Conservation (phyloP, 2,797 vertebrate species). For the Tarsius wallacei region DNA sequence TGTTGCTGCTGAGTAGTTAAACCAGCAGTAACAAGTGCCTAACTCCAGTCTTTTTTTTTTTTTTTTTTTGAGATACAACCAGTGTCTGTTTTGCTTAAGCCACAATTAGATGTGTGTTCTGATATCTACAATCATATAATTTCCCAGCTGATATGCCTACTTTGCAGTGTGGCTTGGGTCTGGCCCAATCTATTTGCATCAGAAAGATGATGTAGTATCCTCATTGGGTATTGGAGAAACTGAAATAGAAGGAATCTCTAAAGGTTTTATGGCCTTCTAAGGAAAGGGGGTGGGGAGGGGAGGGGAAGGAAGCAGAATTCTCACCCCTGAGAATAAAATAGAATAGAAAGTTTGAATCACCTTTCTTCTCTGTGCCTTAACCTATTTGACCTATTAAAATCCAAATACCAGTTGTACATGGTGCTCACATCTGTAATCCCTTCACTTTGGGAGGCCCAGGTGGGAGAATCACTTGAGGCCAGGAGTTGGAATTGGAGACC, state of each 20-base stretch:
- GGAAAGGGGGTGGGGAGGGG: neutral
- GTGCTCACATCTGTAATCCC: too few relatives aligned
- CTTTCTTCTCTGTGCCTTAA: neutral
- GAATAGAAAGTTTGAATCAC: neutral
- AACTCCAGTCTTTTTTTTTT: neutral
- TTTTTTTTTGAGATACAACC: neutral
- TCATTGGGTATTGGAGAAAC: neutral
- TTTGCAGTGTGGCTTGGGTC: neutral
- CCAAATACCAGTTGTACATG: neutral
- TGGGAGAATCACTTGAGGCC: too few relatives aligned
- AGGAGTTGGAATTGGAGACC: too few relatives aligned
- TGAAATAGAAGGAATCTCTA: constrained; percentile 4
- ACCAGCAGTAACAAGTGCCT: neutral
- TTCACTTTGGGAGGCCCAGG: too few relatives aligned
- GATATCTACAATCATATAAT: neutral
- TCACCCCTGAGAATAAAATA: neutral
- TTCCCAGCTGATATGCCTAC: neutral
- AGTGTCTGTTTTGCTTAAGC: neutral
- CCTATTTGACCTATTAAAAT: neutral
- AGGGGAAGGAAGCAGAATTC: neutral
- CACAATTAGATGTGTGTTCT: neutral
- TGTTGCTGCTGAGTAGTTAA: neutral
- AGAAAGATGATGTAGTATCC: neutral
- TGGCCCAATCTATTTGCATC: neutral
- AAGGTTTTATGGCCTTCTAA: neutral